phyloP scores from a whole-genome alignment of 2,888 invertebrate species.

The Nineta flava region DNA sequence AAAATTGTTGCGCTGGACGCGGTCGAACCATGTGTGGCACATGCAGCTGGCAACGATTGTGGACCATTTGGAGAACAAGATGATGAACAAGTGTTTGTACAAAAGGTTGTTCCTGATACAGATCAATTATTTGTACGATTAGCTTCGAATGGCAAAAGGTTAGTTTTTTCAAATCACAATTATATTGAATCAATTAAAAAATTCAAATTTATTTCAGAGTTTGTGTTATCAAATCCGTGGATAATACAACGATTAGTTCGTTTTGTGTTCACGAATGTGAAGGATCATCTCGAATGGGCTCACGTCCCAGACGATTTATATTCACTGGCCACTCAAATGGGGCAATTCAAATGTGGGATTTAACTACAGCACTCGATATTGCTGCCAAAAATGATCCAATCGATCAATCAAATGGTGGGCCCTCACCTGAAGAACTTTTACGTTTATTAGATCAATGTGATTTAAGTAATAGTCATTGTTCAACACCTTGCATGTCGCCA shows the following conservation, averaged over 20 bases:
- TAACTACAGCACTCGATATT: conserved; percentile 85
- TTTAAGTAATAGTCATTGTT: conserved; percentile 61
- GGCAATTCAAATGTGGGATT: conserved; percentile 95
- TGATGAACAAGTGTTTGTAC: conserved; percentile 95
- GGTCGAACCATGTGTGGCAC: conserved; percentile 46
- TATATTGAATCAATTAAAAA: neutral
- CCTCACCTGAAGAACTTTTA: conserved; percentile 79
- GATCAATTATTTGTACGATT: conserved; percentile 86
- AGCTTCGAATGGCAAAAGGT: conserved; percentile 89
- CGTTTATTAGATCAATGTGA: conserved; percentile 88
- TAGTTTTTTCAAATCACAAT: conserved; percentile 10
- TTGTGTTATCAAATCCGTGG: conserved; percentile 88
- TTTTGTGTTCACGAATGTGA: conserved; percentile 97
- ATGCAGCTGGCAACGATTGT: conserved; percentile 46
- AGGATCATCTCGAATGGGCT: conserved; percentile 85
- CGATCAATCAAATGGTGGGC: conserved; percentile 63
- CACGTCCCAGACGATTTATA: conserved; percentile 70
- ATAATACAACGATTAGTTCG: conserved; percentile 82
- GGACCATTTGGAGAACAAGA: conserved; percentile 97
- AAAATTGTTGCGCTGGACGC: conserved; percentile 76
- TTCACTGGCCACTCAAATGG: conserved; percentile 89
- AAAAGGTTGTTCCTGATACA: conserved; percentile 94
- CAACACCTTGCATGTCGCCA: conserved; percentile 66
- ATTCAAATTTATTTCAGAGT: conserved; percentile 41
- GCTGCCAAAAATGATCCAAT: conserved; percentile 35